Evolutionary conservation across 2,113 vertebrate species (phyloP).

Genomic region (Passer domesticus): DNA sequence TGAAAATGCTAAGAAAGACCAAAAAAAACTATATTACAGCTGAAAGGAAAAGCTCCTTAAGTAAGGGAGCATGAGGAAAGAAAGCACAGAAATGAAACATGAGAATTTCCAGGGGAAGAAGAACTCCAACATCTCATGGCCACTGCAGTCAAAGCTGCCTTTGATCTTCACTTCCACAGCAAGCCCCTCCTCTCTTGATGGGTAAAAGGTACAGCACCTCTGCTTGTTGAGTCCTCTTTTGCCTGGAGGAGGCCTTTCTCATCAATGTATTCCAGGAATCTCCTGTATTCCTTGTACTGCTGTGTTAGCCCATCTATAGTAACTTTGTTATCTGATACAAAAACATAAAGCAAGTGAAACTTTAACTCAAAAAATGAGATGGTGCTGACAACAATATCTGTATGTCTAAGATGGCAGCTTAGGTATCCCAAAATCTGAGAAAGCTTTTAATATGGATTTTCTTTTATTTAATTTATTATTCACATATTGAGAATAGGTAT

Average conservation of each 20-base stretch:
- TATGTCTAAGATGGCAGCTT: background rate
- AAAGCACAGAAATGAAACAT: background rate
- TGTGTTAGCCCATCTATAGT: background rate
- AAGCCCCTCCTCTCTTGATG: background rate
- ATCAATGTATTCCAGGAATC: background rate
- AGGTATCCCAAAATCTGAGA: background rate
- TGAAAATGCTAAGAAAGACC: background rate
- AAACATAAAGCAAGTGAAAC: background rate
- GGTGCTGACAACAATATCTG: background rate
- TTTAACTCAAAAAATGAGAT: background rate
- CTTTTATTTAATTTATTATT: background rate
- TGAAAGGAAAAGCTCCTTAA: background rate
- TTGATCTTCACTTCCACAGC: background rate
- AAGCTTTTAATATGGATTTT: background rate
- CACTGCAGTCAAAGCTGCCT: background rate
- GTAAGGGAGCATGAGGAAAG: background rate
- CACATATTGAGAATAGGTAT: background rate
- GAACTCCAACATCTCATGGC: background rate
- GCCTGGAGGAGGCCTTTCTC: background rate
- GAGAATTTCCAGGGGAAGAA: background rate
- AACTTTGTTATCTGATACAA: background rate
- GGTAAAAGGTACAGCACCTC: background rate
- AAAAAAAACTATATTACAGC: background rate
- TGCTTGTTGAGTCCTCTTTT: rapidly evolving
- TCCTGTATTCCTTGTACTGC: background rate